Base-by-base conservation (phyloP, 1,140 invertebrate genomes). In the Polyergus mexicanus region DNA sequence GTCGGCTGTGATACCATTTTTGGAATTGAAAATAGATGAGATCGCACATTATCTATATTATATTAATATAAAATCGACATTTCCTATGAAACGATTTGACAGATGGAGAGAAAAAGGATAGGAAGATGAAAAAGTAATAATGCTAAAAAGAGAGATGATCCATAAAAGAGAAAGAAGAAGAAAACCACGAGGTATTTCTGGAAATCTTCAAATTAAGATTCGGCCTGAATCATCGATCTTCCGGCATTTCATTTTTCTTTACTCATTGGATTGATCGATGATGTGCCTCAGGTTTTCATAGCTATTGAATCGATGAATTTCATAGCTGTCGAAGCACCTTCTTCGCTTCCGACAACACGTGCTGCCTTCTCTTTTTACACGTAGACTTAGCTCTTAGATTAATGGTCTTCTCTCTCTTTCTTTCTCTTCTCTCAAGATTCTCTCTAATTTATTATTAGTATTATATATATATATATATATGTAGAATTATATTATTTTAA, bases 261-360 rank as follows among this genome's bases (percentile, higher is more conserved):
- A 19, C 75, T 41, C 75, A 77, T 65, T 41, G 44, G 58, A 77
- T 60, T 77, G 75, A 77, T 77, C 75, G 75, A 77, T 77, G 75
- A 77, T 65, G 75, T 60, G 41, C 58, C 60, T 60, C 58, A 63
- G 75, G 75, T 77, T 77, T 77, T 77, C 60, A 41, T 65, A 65
- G 38, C 75, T 74, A 74, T 74, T 74, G 71, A 44, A 77, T 77
- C 75, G 60, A 65, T 77, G 75, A 77, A 77, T 77, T 77, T 77
- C 75, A 65, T 65, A 62, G 75, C 22, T 44, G 58, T 77, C 38
- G 38, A 77, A 63, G 75, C 75, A 74, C 35, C 71, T 74, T 74
- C 71, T 74, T 74, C 19, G 38, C 58, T 65, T 77, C 75, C 75
- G 38, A 19, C 75, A 77, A 77, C 58, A 77, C 58, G 32, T 65